phyloP scores from a whole-genome alignment of 2,113 vertebrate genomes.

The Amblyopsis rosae region DNA sequence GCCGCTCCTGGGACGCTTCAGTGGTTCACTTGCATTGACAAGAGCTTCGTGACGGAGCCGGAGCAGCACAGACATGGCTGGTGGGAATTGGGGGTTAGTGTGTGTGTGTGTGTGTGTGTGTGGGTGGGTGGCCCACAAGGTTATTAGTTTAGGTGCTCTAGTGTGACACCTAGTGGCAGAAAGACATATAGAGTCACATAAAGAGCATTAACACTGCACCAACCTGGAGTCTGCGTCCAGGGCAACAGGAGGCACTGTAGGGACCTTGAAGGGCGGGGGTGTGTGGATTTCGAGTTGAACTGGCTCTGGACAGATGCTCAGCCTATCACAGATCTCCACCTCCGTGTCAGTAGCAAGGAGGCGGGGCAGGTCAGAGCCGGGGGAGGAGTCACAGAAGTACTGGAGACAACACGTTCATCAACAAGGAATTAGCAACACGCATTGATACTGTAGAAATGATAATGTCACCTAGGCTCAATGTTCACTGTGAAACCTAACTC shows the following conservation, averaged over 20 bases:
- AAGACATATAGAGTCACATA: no score
- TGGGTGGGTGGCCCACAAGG: no score
- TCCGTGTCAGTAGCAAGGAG: slow-evolving; percentile 51
- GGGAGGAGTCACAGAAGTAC: slow-evolving; percentile 39
- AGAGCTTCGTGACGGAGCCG: no score
- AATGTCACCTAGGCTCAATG: no score
- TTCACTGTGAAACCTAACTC: no score
- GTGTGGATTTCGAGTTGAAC: slow-evolving; percentile 15
- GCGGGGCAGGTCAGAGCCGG: slow-evolving; percentile 34
- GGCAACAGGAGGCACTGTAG: background rate
- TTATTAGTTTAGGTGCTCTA: no score
- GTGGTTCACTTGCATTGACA: no score
- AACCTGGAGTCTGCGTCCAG: slow-evolving; percentile 40
- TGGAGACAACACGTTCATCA: slow-evolving; percentile 14
- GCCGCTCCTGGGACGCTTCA: no score
- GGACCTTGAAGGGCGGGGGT: background rate
- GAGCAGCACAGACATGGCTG: background rate
- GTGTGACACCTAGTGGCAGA: no score
- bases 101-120: no score
- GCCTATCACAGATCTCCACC: slow-evolving; percentile 44
- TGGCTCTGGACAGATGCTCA: slow-evolving; percentile 35
- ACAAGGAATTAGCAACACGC: no score
- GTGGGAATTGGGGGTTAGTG: background rate
- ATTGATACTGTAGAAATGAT: no score
- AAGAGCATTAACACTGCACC: background rate